Conservation (phyloP, 2,888 invertebrate genomes). For the Drosophila kambysellisi region DNA sequence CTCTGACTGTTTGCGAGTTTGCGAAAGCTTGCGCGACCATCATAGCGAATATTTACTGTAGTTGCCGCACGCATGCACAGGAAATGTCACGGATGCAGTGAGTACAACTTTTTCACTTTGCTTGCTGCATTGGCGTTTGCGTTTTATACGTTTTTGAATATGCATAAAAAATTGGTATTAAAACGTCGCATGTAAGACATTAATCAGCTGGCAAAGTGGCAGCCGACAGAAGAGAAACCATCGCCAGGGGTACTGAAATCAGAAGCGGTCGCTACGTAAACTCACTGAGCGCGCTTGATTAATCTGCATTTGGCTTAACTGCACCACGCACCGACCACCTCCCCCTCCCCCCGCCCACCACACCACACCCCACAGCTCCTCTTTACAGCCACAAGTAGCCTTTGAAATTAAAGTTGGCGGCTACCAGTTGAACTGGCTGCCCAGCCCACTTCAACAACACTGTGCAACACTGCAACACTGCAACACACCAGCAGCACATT, state of each 20-base stretch:
- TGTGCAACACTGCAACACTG: conserved; percentile 17
- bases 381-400: conserved; percentile 52
- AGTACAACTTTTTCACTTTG: conserved; percentile 69
- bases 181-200: conserved; percentile 81
- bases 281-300: conserved; percentile 75
- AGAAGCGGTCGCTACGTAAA: conserved; percentile 64
- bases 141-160: conserved; percentile 63
- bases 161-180: conserved; percentile 81
- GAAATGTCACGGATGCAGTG: conserved; percentile 72
- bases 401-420: conserved; percentile 35
- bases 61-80: conserved; percentile 64
- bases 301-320: conserved; percentile 64
- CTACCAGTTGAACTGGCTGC: conserved; percentile 52
- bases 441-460: conserved; percentile 36
- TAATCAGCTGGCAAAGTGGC: conserved; percentile 79
- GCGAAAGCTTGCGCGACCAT: not conserved
- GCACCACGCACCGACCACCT: too few species aligned
- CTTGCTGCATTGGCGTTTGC: conserved; percentile 30
- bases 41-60: conserved; percentile 37
- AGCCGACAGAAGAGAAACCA: conserved; percentile 49
- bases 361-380: not conserved
- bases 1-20: not conserved
- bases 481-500: conserved; percentile 6
- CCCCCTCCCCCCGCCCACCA: too few species aligned
- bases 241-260: conserved; percentile 18